Evolutionary conservation across 2,113 vertebrate genomes (phyloP), one percentile per base, ranked within the genome.

Genomic region (Carettochelys insculpta): DNA sequence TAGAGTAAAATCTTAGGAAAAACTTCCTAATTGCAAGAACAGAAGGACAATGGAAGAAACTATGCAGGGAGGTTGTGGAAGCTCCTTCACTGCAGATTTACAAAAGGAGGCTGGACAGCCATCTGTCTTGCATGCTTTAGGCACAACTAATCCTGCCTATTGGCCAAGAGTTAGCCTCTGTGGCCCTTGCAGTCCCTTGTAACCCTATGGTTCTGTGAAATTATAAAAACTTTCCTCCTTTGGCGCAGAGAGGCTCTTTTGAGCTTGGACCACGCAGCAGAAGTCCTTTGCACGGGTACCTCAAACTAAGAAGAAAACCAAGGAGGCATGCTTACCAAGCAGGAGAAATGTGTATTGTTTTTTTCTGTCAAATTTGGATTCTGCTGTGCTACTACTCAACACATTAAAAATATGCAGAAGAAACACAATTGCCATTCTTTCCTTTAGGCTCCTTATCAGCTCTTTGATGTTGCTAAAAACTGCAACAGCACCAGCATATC

Each of bases 381-480:
- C 47, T 90, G 7, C 14, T 81, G 27, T 82, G 24, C 71, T 90
- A 79, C 31, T 78, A 88, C 31, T 24, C 82, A 80, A 87, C 85
- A 16, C 2, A 27, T 89, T 75, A 65, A 83, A n/a, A 29, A 48
- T 5, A n/a, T 81, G 43, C 0, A 85, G 50, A 85, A 85, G 19
- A 84, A 89, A 76, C 16, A 41, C 7, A 61, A 41, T 82, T 77
- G 41, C n/a, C 19, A 31, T 3, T 87, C 51, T 73, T 92, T 90
- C 75, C 31, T 38, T 24, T 5, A 2, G 34, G 80, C 12, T 84
- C 77, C 41, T 27, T 75, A 94, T 81, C 61, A 48, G 87, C 43
- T 75, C 25, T 27, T 54, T 61, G 89, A 87, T 81, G 38, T 78
- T 84, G 34, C 43, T 95, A 89, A 95, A 90, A 89, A 31, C 34